Percentiles rank a stretch among this genome's conserved stretches.
phyloP scores from a whole-genome alignment of 1,140 invertebrate species.

The Lepidurus arcticus region DNA sequence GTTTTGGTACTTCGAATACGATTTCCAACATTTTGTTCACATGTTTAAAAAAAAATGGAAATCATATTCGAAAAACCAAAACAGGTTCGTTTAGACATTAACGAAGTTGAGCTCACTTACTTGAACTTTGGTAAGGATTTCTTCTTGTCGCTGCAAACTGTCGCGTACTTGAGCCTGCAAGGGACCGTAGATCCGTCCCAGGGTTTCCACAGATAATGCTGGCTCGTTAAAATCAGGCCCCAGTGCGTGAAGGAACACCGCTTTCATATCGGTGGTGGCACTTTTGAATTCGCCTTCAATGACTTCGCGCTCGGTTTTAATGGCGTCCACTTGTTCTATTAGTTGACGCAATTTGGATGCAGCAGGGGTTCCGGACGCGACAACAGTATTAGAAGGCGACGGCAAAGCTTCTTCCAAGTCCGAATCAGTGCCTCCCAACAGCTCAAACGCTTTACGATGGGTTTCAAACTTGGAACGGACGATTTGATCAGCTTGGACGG shows the following conservation, averaged over 20 bases:
- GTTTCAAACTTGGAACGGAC: conserved; percentile 80
- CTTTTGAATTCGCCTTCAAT: conserved; percentile 83
- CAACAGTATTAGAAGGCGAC: conserved; percentile 46
- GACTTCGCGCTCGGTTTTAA: conserved; percentile 82
- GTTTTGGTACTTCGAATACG: too few species aligned
- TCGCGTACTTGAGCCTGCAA: conserved; percentile 73
- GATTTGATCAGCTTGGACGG: conserved; percentile 66
- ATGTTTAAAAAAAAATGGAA: too few species aligned
- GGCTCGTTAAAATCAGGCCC: conserved; percentile 74
- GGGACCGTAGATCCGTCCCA: conserved; percentile 73
- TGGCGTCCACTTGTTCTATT: conserved; percentile 79
- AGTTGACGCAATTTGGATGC: conserved; percentile 65
- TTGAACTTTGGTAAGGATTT: conserved; percentile 69
- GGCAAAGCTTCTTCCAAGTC: conserved; percentile 61
- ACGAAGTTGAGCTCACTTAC: conserved; percentile 43
- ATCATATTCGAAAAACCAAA: too few species aligned
- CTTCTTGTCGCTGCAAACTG: conserved; percentile 70
- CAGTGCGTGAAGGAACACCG: conserved; percentile 70
- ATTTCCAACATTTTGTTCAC: too few species aligned
- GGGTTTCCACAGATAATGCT: conserved; percentile 63
- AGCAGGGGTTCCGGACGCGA: conserved; percentile 53
- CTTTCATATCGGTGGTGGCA: conserved; percentile 75
- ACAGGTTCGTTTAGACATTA: too few species aligned
- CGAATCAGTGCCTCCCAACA: conserved; percentile 68
- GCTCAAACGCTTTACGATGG: conserved; percentile 71